These are phyloP conservation scores for Poecilia wingei DNA, from an alignment of 2,797 vertebrate species.

Conservation along the genomic window DNA sequence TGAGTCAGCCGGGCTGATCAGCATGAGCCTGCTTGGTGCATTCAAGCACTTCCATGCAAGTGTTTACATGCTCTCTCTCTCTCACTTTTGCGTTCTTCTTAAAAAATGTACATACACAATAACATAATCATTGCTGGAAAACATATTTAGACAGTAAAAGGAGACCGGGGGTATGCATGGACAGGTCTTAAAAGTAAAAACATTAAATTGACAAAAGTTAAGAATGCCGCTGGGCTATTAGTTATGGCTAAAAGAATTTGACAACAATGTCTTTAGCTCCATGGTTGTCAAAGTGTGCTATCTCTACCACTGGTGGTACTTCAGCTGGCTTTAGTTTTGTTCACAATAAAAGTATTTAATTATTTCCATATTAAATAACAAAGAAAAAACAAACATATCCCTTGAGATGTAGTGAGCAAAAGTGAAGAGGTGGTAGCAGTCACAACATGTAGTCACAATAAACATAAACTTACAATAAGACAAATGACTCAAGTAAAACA, in stretches of 20 bases:
- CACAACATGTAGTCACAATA: background rate
- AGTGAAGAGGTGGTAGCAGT: background rate
- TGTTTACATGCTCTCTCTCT: conserved; percentile 33
- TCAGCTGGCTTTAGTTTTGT: background rate
- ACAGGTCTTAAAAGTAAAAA: conserved; percentile 8
- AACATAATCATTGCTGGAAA: conserved; percentile 16
- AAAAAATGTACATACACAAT: conserved; percentile 12
- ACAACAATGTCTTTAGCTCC: background rate
- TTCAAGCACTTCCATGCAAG: conserved; percentile 60
- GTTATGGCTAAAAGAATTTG: conserved; percentile 15
- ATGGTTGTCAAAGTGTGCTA: background rate
- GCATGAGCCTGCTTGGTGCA: conserved; percentile 45
- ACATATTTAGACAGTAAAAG: conserved; percentile 12
- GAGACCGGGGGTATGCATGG: background rate
- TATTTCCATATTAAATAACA: background rate
- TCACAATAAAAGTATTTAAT: background rate
- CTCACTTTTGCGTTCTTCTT: background rate
- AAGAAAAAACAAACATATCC: background rate
- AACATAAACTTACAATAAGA: too few species aligned
- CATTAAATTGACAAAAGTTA: background rate
- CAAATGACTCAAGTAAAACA: too few species aligned
- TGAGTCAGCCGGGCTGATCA: conserved; percentile 81
- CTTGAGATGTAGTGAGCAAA: background rate
- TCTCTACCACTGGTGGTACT: background rate
- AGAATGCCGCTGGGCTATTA: conserved; percentile 6